Evolutionary conservation across 2,888 invertebrate genomes (phyloP), one percentile per base, ranked within the genome.

Genomic region (Gryllus longicercus): DNA sequence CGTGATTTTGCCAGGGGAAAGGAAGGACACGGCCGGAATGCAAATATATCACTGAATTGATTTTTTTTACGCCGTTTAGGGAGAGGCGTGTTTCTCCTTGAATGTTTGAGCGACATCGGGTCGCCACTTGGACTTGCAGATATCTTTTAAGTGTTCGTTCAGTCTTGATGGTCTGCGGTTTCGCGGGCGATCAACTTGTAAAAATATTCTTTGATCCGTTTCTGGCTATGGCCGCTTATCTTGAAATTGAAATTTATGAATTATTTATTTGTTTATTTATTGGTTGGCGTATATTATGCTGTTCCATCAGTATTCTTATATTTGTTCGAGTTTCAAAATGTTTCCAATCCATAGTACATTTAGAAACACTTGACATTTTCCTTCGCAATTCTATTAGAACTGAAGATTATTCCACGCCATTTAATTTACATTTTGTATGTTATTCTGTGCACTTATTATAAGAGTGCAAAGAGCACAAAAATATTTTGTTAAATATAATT

Each of bases 231-330:
- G 16, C 16, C 16, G n/a, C n/a, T 14, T 63, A n/a, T n/a, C n/a
- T n/a, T 63, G 63, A 63, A 16, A 63, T 63, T 63, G 14, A 14
- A n/a, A 63, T 63, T 0, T 5, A 63, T 63, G 63, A 63, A 63
- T 63, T 18, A 63, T 63, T 63, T 63, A 63, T 63, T 63, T 63
- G 63, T 63, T 63, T 63, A 63, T 63, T 63, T 63, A 63, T 63
- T 63, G 63, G 63, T 14, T 63, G 63, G 63, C 63, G 5, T 63
- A 16, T 63, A 16, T 11, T n/a, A 5, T 4, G 63, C 0, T 63
- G n/a, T 16, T n/a, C 63, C 63, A 63, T 63, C 63, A 11, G n/a
- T 12, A 63, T 63, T 63, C 14, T 63, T 63, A 63, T 63, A 63
- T 63, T 63, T 63, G 5, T 63, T 63, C 12, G 10, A 4, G 63